Evolutionary conservation across 2,113 vertebrate species (phyloP).

Genomic region (Lutjanus erythropterus): DNA sequence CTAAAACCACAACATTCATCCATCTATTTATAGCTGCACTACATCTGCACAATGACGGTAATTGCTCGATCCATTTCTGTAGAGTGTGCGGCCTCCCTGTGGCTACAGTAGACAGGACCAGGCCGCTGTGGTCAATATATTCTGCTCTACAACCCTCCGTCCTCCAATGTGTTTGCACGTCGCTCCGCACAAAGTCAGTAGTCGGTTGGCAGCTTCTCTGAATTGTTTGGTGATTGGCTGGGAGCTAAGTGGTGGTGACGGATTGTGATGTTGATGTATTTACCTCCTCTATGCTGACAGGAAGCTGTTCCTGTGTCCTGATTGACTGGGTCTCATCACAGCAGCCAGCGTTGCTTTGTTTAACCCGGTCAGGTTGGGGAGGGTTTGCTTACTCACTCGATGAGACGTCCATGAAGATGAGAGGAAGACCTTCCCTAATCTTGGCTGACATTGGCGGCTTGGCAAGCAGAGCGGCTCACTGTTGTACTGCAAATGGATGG

Average conservation of each 20-base stretch:
- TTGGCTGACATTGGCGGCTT: constrained; percentile 82
- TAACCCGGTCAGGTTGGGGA: constrained; percentile 71
- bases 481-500: constrained; percentile 27
- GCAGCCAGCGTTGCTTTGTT: constrained; percentile 75
- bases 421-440: constrained; percentile 80
- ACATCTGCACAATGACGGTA: constrained; percentile 47
- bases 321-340: constrained; percentile 75
- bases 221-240: constrained; percentile 77
- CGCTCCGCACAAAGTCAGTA: constrained; percentile 54
- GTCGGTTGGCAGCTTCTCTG: constrained; percentile 56
- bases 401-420: constrained; percentile 80
- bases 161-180: constrained; percentile 55
- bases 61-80: constrained; percentile 59
- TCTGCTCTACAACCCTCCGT: constrained; percentile 48
- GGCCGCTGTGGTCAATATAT: constrained; percentile 51
- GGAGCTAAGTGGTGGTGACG: constrained; percentile 73
- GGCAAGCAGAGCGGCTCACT: constrained; percentile 50
- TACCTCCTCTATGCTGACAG: constrained; percentile 75
- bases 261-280: constrained; percentile 81
- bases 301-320: constrained; percentile 66
- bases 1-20: constrained; percentile 31
- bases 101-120: constrained; percentile 38
- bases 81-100: constrained; percentile 14
- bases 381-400: constrained; percentile 79
- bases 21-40: constrained; percentile 54